Base-by-base conservation (phyloP, 2,113 vertebrate species). In the Lathamus discolor region DNA sequence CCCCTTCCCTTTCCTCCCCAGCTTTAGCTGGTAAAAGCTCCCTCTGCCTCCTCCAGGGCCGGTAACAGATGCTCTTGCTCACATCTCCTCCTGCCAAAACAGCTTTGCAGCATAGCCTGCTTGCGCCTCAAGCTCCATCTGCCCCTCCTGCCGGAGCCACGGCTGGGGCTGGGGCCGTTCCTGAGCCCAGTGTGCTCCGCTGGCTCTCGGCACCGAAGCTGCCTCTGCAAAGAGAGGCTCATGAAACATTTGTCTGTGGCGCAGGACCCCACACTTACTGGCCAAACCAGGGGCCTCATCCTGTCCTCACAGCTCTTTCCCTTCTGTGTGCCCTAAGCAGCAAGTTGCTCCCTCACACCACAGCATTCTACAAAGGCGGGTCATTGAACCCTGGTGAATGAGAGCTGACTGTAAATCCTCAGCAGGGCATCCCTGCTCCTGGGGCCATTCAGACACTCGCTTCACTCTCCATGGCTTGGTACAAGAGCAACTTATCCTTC, bases 181-280 rank as follows among this genome's bases (percentile, higher is more conserved):
- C 78, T 5, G 1, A 35, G 48, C 66, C 43, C 54, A 33, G 63
- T 5, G 1, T 0, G 0, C 48, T 43, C 14, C 4, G 17, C 63
- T 2, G 2, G n/a, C 62, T 72, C 44, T 18, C 22, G 7, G 43
- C 35, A 62, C 39, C 11, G 3, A n/a, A 46, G 31, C 69, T 62
- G 39, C 44, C 66, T 35, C 70, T 75, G 57, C 57, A 61, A 57
- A 55, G 59, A 41, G 74, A 17, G 17, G 70, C 49, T 39, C 22
- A 11, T 5, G 5, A 72, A 49, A 44, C 0, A 1, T 35, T 31
- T 37, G 7, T 29, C 48, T 33, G 2, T 7, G 12, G 12, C 2
- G 1, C 9, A 29, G 19, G 37, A 41, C 17, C 49, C 33, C 10
- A 5, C 2, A 2, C 31, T 77, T 3, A 0, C 37, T 61, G 64